These are phyloP conservation scores for Fulmarus glacialis DNA, from an alignment of 2,113 vertebrate genomes.

Conservation along the genomic window DNA sequence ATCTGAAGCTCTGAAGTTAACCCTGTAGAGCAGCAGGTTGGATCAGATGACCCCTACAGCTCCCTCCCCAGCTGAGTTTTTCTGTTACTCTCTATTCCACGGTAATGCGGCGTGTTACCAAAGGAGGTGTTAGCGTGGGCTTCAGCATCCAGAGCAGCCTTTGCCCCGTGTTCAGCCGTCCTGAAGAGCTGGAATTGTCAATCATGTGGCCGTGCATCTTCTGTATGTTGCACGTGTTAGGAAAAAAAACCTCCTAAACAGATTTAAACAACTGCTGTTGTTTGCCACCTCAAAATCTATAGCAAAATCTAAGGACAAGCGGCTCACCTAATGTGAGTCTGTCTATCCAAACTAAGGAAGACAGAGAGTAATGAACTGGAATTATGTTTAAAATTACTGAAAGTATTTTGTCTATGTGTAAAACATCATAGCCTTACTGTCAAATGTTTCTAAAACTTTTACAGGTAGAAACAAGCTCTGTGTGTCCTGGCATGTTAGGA, in stretches of 20 bases:
- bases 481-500: neutral
- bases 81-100: neutral
- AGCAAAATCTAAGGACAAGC: neutral
- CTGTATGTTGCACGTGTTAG: neutral
- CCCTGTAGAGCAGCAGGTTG: neutral
- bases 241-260: neutral
- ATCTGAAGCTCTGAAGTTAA: neutral
- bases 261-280: neutral
- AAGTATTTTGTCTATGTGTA: neutral
- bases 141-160: neutral
- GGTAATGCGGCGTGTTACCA: accelerated
- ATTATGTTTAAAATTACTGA: neutral
- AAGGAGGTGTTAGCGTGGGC: neutral
- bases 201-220: neutral
- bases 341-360: neutral
- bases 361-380: neutral
- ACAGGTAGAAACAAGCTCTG: neutral
- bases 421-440: neutral
- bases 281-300: neutral
- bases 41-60: too few species aligned
- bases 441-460: neutral
- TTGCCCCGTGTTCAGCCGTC: neutral
- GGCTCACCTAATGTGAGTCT: neutral
- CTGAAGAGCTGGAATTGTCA: neutral
- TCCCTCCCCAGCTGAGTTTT: neutral